Conservation (phyloP, 2,113 vertebrate genomes). For the Oncorhynchus kisutch region DNA sequence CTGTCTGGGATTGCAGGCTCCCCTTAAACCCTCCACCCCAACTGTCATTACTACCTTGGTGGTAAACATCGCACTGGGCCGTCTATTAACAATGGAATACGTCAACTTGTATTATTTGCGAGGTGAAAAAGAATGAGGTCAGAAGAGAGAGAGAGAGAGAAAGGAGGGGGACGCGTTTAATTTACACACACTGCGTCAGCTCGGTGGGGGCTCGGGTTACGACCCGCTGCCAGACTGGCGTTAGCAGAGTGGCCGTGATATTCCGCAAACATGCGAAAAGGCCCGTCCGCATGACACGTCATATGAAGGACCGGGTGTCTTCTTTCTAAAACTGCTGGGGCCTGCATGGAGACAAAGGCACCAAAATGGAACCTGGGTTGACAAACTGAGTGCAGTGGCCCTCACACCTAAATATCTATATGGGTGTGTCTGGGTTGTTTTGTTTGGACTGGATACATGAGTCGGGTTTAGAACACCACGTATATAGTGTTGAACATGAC, state of each 20-base stretch:
- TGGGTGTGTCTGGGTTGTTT: slow-evolving; percentile 26
- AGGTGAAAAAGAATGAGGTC: slow-evolving; percentile 29
- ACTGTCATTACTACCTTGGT: slow-evolving; percentile 6
- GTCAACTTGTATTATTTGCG: slow-evolving; percentile 67
- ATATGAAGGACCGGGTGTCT: slow-evolving; percentile 57
- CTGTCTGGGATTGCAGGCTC: slow-evolving; percentile 53
- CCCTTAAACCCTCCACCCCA: slow-evolving; percentile 8
- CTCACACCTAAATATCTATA: slow-evolving; percentile 58
- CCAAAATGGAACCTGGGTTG: slow-evolving; percentile 67
- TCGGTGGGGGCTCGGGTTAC: slow-evolving; percentile 79
- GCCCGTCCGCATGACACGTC: slow-evolving; percentile 67
- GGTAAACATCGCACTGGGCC: slow-evolving; percentile 61
- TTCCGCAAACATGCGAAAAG: slow-evolving; percentile 76
- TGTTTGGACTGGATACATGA: slow-evolving; percentile 25
- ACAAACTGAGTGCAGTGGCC: slow-evolving; percentile 28
- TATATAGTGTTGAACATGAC: slow-evolving; percentile 21
- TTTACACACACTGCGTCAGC: slow-evolving; percentile 69
- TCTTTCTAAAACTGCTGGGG: slow-evolving; percentile 71
- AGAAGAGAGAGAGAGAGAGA: slow-evolving; percentile 4
- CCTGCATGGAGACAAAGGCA: slow-evolving; percentile 74
- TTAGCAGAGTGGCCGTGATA: slow-evolving; percentile 70
- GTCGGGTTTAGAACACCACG: slow-evolving; percentile 49
- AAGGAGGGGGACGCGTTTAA: slow-evolving; percentile 48
- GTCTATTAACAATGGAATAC: slow-evolving; percentile 72
- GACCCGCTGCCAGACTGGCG: slow-evolving; percentile 80